Percentiles rank a stretch among this genome's conserved stretches.
Evolutionary conservation across 2,797 vertebrate genomes (phyloP).

Genomic region (Acanthis flammea): DNA sequence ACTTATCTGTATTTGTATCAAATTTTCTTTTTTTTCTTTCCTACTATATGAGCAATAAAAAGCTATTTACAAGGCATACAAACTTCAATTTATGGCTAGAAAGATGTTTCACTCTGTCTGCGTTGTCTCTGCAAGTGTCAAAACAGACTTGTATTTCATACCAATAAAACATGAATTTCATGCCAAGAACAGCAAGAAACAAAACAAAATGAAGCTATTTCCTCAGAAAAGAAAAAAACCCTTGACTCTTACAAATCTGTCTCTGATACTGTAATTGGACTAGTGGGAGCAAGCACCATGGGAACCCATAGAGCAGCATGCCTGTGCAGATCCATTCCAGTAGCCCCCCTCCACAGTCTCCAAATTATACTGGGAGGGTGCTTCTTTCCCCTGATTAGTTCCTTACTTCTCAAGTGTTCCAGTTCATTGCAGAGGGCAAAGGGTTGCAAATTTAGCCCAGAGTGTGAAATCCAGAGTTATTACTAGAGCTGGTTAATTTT

Average conservation of each 20-base stretch:
- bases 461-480: slow-evolving; percentile 58
- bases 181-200: slow-evolving; percentile 66
- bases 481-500: slow-evolving; percentile 27
- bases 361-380: not conserved
- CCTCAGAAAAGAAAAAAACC: slow-evolving; percentile 11
- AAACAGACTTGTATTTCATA: slow-evolving; percentile 67
- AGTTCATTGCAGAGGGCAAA: slow-evolving; percentile 35
- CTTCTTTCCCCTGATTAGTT: slow-evolving; percentile 33
- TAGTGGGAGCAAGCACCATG: slow-evolving; percentile 17
- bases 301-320: not conserved
- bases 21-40: not conserved
- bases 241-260: not conserved
- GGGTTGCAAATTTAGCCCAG: slow-evolving; percentile 30
- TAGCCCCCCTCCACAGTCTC: not conserved
- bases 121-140: slow-evolving; percentile 60
- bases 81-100: slow-evolving; percentile 34
- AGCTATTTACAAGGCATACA: slow-evolving; percentile 39
- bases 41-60: slow-evolving; percentile 29
- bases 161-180: slow-evolving; percentile 46
- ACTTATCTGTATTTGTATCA: slow-evolving; percentile 11
- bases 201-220: slow-evolving; percentile 64
- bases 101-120: slow-evolving; percentile 48
- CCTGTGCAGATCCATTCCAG: not conserved
- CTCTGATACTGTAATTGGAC: slow-evolving; percentile 23
- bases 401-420: slow-evolving; percentile 34